Conservation (phyloP, 1,140 invertebrate species). For the Contarinia nasturtii region DNA sequence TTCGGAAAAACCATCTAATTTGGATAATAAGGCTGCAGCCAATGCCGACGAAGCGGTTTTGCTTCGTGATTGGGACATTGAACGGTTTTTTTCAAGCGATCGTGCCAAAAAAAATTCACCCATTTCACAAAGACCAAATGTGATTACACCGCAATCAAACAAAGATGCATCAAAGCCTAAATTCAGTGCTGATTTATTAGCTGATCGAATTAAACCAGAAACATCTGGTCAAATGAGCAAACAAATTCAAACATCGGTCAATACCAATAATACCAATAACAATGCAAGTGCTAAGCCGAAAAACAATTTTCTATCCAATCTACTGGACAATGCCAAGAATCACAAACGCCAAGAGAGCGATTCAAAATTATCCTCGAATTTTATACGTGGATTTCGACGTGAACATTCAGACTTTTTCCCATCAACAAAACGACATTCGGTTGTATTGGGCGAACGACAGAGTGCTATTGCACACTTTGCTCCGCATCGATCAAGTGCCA, state of each 20-base stretch:
- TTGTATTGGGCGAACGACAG: slow-evolving; percentile 33
- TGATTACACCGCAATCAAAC: too few relatives aligned
- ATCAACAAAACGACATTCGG: slow-evolving; percentile 47
- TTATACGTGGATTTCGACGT: slow-evolving; percentile 54
- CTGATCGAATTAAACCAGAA: too few relatives aligned
- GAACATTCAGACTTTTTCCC: slow-evolving; percentile 68
- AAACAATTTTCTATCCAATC: slow-evolving; percentile 15
- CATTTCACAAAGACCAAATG: slow-evolving; percentile 14
- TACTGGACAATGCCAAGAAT: slow-evolving; percentile 16
- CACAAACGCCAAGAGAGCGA: slow-evolving; percentile 45
- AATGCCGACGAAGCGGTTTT: slow-evolving; percentile 51
- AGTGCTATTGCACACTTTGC: slow-evolving; percentile 28
- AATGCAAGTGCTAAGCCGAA: slow-evolving; percentile 15
- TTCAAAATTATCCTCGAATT: slow-evolving; percentile 40
- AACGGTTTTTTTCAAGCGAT: slow-evolving; percentile 50
- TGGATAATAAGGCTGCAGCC: slow-evolving; percentile 10
- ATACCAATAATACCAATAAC: background rate
- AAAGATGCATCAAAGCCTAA: too few relatives aligned
- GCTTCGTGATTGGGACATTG: slow-evolving; percentile 66
- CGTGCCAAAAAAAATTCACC: slow-evolving; percentile 16
- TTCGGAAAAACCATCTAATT: slow-evolving; percentile 5
- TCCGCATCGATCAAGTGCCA: slow-evolving; percentile 33
- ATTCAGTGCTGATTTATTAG: too few relatives aligned
- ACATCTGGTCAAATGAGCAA: background rate
- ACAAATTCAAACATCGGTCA: background rate